Conservation (phyloP, 2,888 invertebrate genomes). For the Metopia argyrocephala region DNA sequence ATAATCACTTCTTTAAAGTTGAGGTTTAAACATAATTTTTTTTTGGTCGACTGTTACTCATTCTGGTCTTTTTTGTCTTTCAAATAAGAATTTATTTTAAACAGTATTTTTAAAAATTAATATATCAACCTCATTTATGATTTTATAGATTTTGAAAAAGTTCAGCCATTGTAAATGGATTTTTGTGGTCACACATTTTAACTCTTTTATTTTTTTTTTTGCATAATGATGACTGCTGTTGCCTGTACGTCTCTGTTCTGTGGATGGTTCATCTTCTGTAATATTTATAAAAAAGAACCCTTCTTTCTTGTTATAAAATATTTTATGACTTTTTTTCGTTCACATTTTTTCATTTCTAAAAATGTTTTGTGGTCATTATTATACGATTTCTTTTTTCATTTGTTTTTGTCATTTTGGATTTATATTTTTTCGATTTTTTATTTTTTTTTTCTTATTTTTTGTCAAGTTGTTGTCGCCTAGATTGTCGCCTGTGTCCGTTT, state of each 20-base stretch:
- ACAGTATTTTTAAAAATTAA: background rate
- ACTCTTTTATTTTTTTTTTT: background rate
- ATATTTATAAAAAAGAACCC: background rate
- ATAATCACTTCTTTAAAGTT: too few species aligned
- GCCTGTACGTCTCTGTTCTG: background rate
- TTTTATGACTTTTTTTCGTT: constrained; percentile 51
- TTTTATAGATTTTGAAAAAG: constrained; percentile 26
- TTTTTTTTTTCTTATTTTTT: constrained; percentile 4
- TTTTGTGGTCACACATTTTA: background rate
- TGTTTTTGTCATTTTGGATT: constrained; percentile 26
- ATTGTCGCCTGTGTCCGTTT: constrained; percentile 49
- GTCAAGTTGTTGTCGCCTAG: constrained; percentile 55
- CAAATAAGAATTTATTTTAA: too few species aligned
- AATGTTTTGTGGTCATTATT: constrained; percentile 56
- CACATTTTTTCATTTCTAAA: constrained; percentile 45
- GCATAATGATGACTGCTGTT: background rate
- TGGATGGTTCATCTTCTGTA: background rate
- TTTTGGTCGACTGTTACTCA: too few species aligned
- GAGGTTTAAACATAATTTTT: too few species aligned
- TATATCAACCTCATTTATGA: constrained; percentile 28
- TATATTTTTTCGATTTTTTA: background rate
- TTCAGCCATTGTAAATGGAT: constrained; percentile 21
- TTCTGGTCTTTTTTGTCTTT: too few species aligned
- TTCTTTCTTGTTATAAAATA: constrained; percentile 40
- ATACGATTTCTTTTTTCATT: constrained; percentile 7